Percentiles rank a stretch among this genome's conserved stretches.
These are phyloP conservation scores for Subacronicta megacephala DNA, from an alignment of 2,888 invertebrate genomes.

Conservation along the genomic window DNA sequence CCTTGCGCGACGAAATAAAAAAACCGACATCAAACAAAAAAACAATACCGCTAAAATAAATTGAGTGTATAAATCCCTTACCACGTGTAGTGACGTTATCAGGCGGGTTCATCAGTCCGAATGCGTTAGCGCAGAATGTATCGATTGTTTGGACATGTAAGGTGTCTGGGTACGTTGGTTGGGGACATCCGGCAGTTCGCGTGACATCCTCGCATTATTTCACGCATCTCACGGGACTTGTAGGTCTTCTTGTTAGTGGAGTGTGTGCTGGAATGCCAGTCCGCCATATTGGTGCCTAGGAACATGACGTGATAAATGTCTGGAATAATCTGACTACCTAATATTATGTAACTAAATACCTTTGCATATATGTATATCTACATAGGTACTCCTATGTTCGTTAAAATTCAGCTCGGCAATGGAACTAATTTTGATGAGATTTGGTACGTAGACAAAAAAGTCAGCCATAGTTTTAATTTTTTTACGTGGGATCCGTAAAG, in stretches of 20 bases:
- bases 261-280: constrained; percentile 46
- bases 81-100: constrained; percentile 55
- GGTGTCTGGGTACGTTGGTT: constrained; percentile 34
- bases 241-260: constrained; percentile 51
- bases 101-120: constrained; percentile 43
- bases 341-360: no score
- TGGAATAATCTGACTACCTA: not conserved
- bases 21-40: constrained; percentile 1
- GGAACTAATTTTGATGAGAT: no score
- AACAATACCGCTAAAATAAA: constrained; percentile 45
- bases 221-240: constrained; percentile 35
- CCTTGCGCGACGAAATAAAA: not conserved
- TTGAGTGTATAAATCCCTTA: constrained; percentile 52
- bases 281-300: constrained; percentile 18
- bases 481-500: no score
- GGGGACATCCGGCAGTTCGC: constrained; percentile 59
- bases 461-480: no score
- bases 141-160: constrained; percentile 45
- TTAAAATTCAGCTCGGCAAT: no score
- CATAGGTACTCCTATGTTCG: no score
- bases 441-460: no score
- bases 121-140: constrained; percentile 47
- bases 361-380: no score
- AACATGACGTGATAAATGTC: not conserved
- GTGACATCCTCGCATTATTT: constrained; percentile 58